phyloP scores from a whole-genome alignment of 2,888 invertebrate species.

The Amphipyra tragopoginis region DNA sequence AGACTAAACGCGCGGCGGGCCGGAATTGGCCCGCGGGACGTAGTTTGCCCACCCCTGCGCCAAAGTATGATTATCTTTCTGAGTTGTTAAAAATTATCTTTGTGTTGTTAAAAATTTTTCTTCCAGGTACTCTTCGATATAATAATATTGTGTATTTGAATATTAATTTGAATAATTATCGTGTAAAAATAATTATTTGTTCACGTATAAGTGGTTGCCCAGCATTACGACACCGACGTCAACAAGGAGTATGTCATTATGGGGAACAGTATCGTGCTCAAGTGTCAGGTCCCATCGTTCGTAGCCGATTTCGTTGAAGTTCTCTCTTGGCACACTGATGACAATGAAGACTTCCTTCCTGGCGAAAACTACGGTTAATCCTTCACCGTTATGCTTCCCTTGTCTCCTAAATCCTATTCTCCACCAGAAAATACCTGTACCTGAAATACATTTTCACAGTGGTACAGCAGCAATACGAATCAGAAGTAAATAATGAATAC shows the following conservation, averaged over 20 bases:
- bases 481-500: constrained; percentile 97
- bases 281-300: constrained; percentile 96
- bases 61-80: too few species aligned
- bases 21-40: too few species aligned
- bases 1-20: too few species aligned
- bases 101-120: constrained; percentile 9
- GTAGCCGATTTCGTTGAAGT: constrained; percentile 96
- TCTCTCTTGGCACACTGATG: constrained; percentile 94
- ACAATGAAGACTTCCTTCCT: constrained; percentile 93
- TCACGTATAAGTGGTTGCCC: constrained; percentile 92
- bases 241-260: constrained; percentile 96
- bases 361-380: constrained; percentile 91
- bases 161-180: constrained; percentile 12
- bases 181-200: constrained; percentile 41
- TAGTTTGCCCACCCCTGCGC: too few species aligned
- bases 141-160: neutral
- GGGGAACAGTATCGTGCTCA: constrained; percentile 94
- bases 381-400: constrained; percentile 44
- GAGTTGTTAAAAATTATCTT: neutral
- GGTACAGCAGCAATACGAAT: constrained; percentile 97
- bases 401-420: constrained; percentile 44
- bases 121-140: constrained; percentile 25
- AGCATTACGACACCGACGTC: constrained; percentile 95
- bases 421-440: constrained; percentile 17
- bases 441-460: constrained; percentile 88